Conservation (phyloP, 2,888 invertebrate species). For the Monochamus alternatus region DNA sequence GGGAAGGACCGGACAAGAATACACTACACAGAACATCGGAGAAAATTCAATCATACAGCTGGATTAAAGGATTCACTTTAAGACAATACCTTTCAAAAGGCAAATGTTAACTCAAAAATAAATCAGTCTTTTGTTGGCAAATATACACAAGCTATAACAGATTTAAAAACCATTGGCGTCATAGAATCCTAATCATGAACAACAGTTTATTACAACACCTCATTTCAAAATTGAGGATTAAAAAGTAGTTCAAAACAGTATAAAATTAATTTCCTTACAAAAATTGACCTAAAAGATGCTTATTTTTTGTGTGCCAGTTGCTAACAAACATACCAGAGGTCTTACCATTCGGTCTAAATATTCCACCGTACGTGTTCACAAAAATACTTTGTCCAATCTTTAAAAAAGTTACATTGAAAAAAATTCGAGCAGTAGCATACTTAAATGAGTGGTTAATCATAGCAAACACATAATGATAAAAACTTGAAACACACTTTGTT, state of each 20-base stretch:
- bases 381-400: background rate
- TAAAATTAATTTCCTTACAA: background rate
- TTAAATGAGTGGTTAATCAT: background rate
- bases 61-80: background rate
- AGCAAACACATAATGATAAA: background rate
- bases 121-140: background rate
- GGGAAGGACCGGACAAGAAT: background rate
- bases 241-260: background rate
- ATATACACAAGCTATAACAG: background rate
- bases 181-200: slow-evolving; percentile 3
- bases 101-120: background rate
- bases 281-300: slow-evolving; percentile 3
- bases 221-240: slow-evolving; percentile 2
- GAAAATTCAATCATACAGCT: background rate
- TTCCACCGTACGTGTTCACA: background rate
- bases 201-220: slow-evolving; percentile 10
- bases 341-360: background rate
- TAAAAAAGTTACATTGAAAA: background rate
- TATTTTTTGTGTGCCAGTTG: background rate
- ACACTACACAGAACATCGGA: background rate
- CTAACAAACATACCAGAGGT: background rate
- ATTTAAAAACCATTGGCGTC: background rate
- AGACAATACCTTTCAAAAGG: background rate
- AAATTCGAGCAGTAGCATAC: background rate
- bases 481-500: background rate